These are phyloP conservation scores for Drosophila mercatorum DNA, from an alignment of 2,888 invertebrate species.

Conservation along the genomic window DNA sequence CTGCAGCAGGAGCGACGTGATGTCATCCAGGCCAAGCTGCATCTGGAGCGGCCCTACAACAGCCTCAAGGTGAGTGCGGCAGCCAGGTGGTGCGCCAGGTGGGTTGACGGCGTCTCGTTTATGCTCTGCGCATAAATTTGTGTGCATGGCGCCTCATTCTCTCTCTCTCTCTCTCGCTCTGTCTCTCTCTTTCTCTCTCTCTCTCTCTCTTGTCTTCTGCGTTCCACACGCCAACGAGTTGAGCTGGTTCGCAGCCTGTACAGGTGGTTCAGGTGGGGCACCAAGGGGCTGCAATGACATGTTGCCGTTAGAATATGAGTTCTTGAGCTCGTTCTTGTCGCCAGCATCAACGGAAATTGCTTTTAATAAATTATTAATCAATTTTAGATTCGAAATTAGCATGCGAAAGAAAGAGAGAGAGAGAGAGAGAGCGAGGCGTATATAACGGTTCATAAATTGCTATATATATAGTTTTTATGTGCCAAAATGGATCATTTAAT, in stretches of 20 bases:
- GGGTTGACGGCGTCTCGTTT: slow-evolving; percentile 2
- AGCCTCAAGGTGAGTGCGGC: slow-evolving; percentile 87
- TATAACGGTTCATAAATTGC: slow-evolving; percentile 43
- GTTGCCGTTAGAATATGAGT: slow-evolving; percentile 63
- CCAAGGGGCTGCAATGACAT: slow-evolving; percentile 57
- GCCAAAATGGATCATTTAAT: slow-evolving; percentile 11
- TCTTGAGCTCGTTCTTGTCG: slow-evolving; percentile 36
- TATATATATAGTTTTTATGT: slow-evolving; percentile 1
- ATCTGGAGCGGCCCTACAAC: slow-evolving; percentile 91
- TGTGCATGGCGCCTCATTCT: neutral
- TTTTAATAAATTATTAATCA: slow-evolving; percentile 76
- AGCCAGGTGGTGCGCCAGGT: slow-evolving; percentile 10
- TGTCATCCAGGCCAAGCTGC: slow-evolving; percentile 85
- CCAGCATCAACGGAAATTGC: slow-evolving; percentile 71
- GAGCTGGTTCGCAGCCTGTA: slow-evolving; percentile 9
- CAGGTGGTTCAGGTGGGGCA: neutral
- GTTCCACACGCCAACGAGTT: slow-evolving; percentile 54
- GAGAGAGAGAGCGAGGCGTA: slow-evolving; percentile 9
- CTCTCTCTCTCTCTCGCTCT: neutral
- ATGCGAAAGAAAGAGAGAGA: slow-evolving; percentile 36
- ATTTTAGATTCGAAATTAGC: slow-evolving; percentile 62
- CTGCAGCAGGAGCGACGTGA: slow-evolving; percentile 85
- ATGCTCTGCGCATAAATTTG: slow-evolving; percentile 60
- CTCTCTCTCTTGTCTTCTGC: neutral
- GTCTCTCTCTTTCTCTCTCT: neutral